Percentiles rank a stretch among this genome's conserved stretches.
Evolutionary conservation across 2,797 vertebrate genomes (phyloP).

Genomic region (Bradypodion pumilum): DNA sequence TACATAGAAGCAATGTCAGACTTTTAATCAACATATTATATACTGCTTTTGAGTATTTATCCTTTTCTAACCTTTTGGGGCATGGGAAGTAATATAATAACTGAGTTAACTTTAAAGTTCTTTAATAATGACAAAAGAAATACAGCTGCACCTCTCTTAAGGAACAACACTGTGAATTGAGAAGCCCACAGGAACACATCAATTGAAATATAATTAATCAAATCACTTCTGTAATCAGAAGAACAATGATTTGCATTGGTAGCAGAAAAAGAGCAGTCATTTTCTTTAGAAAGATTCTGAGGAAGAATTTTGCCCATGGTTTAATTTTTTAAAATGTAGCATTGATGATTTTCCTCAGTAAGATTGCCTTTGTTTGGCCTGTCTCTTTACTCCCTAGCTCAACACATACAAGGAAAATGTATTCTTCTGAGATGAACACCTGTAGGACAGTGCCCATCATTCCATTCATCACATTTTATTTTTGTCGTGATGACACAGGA

Average conservation of each 20-base stretch:
- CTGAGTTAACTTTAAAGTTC: neutral
- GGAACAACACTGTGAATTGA: constrained; percentile 20
- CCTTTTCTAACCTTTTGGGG: too few relatives aligned
- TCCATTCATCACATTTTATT: neutral
- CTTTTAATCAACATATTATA: too few relatives aligned
- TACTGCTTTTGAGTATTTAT: too few relatives aligned
- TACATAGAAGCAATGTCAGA: too few relatives aligned
- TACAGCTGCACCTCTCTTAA: constrained; percentile 12
- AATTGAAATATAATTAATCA: neutral
- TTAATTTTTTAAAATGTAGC: neutral
- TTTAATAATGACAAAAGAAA: constrained; percentile 20
- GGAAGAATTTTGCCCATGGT: neutral
- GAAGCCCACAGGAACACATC: neutral
- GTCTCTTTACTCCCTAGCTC: neutral
- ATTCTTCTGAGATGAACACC: neutral
- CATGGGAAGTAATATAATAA: too few relatives aligned
- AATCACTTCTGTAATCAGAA: neutral
- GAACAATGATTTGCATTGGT: neutral
- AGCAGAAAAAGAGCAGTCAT: neutral
- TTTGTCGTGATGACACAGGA: neutral
- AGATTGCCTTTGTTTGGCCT: neutral
- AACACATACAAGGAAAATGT: neutral
- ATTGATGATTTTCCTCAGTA: neutral
- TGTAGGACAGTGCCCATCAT: neutral
- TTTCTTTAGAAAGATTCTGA: neutral